Conservation (phyloP, 2,113 vertebrate species). For the Lagenorhynchus albirostris region DNA sequence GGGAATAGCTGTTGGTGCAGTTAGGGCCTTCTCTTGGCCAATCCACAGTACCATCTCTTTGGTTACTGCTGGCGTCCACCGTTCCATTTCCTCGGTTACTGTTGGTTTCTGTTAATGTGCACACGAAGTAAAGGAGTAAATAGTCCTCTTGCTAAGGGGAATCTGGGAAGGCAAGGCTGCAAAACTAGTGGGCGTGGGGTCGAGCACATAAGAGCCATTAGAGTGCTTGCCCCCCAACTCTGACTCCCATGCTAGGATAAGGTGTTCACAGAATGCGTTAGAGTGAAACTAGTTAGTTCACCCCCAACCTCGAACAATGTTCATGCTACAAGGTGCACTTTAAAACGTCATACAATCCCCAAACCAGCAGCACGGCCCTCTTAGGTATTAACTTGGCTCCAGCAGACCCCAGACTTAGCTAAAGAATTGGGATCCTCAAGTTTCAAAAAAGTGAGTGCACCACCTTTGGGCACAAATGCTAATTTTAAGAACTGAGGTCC, state of each 20-base stretch:
- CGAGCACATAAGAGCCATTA: not conserved
- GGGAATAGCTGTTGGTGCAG: no score
- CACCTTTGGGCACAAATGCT: not conserved
- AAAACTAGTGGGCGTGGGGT: not conserved
- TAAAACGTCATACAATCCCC: not conserved
- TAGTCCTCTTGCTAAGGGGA: not conserved
- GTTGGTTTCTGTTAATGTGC: not conserved
- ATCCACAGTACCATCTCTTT: no score
- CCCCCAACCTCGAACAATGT: not conserved
- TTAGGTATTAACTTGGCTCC: not conserved
- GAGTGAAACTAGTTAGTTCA: fast-evolving
- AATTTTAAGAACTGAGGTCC: not conserved
- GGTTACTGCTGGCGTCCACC: not conserved
- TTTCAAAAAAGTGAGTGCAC: not conserved
- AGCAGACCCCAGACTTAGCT: not conserved
- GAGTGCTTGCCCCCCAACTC: not conserved
- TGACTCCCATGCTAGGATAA: not conserved
- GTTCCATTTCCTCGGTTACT: not conserved
- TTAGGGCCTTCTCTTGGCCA: not conserved
- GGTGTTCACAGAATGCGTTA: not conserved
- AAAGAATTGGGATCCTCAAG: not conserved
- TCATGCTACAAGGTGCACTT: no score
- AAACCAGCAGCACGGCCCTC: not conserved
- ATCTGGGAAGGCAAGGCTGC: not conserved
- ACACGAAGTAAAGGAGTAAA: no score